These are phyloP conservation scores for Diacarnus erythraeanus DNA, from an alignment of 37 sponge, comb jelly and placozoan genomes.

Conservation along the genomic window DNA sequence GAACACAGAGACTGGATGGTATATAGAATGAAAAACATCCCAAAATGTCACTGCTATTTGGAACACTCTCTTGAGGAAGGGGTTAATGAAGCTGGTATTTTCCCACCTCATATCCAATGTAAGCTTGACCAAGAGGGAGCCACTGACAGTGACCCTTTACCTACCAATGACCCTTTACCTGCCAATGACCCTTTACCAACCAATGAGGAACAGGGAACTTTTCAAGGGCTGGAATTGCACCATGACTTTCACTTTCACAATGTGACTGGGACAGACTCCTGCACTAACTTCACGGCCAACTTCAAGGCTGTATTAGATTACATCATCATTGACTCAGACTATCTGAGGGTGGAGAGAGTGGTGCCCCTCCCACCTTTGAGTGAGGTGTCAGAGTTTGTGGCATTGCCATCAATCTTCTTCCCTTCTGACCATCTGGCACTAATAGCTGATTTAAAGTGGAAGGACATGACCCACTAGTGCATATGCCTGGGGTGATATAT, in stretches of 20 bases:
- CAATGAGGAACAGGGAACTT: conserved; percentile 2
- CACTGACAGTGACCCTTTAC: not conserved
- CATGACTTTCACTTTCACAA: conserved; percentile 57
- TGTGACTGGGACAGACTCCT: conserved; percentile 48
- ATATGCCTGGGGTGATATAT: too few relatives aligned
- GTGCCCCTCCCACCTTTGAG: conserved; percentile 61
- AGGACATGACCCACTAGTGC: too few relatives aligned
- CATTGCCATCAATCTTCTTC: conserved; percentile 73
- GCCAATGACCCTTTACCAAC: not conserved
- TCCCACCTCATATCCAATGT: conserved; percentile 1
- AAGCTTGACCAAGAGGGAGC: not conserved
- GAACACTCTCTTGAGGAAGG: not conserved
- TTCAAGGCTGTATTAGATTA: conserved; percentile 77
- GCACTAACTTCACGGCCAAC: conserved; percentile 69
- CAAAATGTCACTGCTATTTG: conserved; percentile 34
- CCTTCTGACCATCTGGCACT: conserved; percentile 93
- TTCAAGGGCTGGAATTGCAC: conserved; percentile 37
- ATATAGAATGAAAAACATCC: conserved; percentile 22
- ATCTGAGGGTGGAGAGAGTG: conserved; percentile 19
- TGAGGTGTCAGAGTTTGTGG: conserved; percentile 64
- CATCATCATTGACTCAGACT: conserved; percentile 59
- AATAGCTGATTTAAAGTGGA: conserved; percentile 66
- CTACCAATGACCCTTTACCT: not conserved
- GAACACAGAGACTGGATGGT: conserved; percentile 63
- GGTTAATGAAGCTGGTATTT: not conserved